Percentiles rank a stretch among this genome's conserved stretches.
These are phyloP conservation scores for Cheilosia pagana DNA, from an alignment of 2,888 invertebrate species.

Conservation along the genomic window DNA sequence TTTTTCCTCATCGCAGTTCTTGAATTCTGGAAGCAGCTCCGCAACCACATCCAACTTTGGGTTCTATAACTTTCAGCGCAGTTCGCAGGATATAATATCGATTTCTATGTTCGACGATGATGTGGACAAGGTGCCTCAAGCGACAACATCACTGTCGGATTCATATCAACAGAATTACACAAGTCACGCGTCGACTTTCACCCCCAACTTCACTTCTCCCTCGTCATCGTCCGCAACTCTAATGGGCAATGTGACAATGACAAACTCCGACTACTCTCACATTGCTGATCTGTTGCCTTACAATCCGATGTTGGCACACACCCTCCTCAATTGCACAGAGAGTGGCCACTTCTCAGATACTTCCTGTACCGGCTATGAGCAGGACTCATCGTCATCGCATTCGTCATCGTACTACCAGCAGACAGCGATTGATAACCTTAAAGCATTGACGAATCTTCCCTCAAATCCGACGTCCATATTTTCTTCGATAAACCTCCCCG, in stretches of 20 bases:
- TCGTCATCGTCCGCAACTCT: constrained; percentile 53
- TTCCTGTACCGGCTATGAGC: constrained; percentile 68
- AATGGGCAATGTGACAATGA: constrained; percentile 55
- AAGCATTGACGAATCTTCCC: constrained; percentile 84
- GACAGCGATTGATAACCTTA: constrained; percentile 85
- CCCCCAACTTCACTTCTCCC: constrained; percentile 52
- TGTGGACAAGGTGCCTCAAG: constrained; percentile 57
- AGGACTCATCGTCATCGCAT: constrained; percentile 65
- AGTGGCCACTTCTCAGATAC: constrained; percentile 72
- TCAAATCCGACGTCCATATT: constrained; percentile 84
- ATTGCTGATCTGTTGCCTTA: constrained; percentile 76
- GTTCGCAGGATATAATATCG: constrained; percentile 77
- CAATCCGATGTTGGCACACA: constrained; percentile 76
- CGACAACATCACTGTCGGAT: constrained; percentile 31
- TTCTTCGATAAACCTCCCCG: constrained; percentile 83
- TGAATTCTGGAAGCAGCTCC: constrained; percentile 32
- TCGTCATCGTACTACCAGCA: constrained; percentile 74
- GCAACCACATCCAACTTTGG: constrained; percentile 58
- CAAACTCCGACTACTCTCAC: constrained; percentile 72
- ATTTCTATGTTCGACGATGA: constrained; percentile 78
- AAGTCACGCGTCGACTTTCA: constrained; percentile 38
- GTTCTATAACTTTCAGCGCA: constrained; percentile 65
- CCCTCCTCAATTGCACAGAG: constrained; percentile 76
- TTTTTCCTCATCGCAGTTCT: constrained; percentile 61
- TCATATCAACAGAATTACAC: constrained; percentile 52